Conservation (phyloP, 2,797 vertebrate genomes). For the Melanotaenia nigrans region DNA sequence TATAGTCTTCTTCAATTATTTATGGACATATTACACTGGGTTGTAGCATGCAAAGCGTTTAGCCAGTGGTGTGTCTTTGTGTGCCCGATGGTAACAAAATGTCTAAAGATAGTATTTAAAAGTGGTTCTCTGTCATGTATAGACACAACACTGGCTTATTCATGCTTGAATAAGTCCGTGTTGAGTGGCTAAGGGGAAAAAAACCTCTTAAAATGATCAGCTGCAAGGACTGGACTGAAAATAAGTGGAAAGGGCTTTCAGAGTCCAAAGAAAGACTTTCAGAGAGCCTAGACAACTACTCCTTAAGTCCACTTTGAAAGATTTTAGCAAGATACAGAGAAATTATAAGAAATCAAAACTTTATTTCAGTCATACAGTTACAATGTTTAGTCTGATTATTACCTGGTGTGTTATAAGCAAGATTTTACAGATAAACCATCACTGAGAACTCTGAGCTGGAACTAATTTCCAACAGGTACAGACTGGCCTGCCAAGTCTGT, state of each 20-base stretch:
- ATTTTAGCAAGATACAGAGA: not conserved
- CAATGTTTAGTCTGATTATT: not conserved
- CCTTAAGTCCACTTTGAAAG: not conserved
- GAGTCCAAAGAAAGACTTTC: not conserved
- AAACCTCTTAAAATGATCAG: not conserved
- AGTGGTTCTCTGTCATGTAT: not conserved
- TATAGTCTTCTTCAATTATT: no score
- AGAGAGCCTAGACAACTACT: not conserved
- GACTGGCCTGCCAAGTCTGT: constrained; percentile 49
- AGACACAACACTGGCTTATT: not conserved
- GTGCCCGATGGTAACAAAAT: not conserved
- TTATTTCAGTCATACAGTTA: not conserved
- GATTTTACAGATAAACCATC: constrained; percentile 19
- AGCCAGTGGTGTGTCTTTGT: not conserved
- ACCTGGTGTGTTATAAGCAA: constrained; percentile 1
- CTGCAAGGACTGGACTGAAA: not conserved
- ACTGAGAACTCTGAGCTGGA: constrained; percentile 12
- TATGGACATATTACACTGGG: no score
- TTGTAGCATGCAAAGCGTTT: no score
- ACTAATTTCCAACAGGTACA: constrained; percentile 58
- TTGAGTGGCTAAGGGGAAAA: not conserved
- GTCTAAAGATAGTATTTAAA: not conserved
- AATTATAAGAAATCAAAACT: not conserved
- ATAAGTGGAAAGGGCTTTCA: not conserved
- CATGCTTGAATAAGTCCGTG: not conserved